Evolutionary conservation across 1,140 invertebrate species (phyloP).

Genomic region (Rhizoglyphus robini): DNA sequence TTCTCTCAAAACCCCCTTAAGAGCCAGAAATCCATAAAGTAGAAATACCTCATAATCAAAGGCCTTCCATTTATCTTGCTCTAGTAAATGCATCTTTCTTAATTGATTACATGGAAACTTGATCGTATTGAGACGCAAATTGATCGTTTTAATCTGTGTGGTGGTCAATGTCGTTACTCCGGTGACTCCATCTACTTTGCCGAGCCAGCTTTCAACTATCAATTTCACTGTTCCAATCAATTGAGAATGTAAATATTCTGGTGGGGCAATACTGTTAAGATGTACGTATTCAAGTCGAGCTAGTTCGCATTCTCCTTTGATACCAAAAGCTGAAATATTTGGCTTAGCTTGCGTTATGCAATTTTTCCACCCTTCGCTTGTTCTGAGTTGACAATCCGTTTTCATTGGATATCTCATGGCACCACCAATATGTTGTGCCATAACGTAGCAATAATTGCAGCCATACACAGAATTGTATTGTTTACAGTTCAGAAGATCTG

Average conservation of each 20-base stretch:
- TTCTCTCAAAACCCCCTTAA: not conserved
- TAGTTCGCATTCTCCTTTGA: not conserved
- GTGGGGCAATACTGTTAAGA: not conserved
- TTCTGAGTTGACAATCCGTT: no score
- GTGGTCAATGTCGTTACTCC: no score
- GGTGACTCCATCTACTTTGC: not conserved
- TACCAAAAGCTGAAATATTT: not conserved
- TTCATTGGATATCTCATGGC: no score
- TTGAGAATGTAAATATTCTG: not conserved
- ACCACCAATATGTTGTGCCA: no score
- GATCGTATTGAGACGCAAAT: not conserved
- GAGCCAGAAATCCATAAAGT: not conserved
- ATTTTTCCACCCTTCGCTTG: not conserved
- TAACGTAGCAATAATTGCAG: no score
- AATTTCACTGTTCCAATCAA: not conserved
- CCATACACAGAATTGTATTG: not conserved
- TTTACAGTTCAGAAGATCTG: not conserved
- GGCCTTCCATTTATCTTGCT: not conserved
- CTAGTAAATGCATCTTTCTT: not conserved
- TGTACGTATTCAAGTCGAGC: not conserved
- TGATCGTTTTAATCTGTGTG: not conserved
- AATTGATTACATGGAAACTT: not conserved
- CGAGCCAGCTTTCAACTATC: not conserved
- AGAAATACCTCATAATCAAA: not conserved
- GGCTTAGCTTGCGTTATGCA: not conserved